phyloP scores from a whole-genome alignment of 2,797 vertebrate genomes.

The Limosa lapponica region DNA sequence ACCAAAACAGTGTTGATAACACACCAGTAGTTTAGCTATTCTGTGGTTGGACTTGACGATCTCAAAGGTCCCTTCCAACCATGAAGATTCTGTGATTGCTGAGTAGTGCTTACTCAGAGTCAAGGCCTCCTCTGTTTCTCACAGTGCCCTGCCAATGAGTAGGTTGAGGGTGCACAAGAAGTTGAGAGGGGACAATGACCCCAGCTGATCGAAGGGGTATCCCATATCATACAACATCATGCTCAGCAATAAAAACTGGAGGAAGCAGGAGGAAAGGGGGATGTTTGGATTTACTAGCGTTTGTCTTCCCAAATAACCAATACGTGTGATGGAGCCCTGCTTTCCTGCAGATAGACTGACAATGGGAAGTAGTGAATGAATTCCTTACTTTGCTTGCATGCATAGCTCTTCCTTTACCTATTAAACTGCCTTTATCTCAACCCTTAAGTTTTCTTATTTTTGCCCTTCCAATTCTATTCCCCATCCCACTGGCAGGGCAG shows the following conservation, averaged over 20 bases:
- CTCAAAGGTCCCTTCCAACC: too few species aligned
- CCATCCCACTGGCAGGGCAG: rapidly evolving
- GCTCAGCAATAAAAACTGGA: rapidly evolving
- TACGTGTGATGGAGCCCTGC: rapidly evolving
- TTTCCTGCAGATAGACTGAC: not conserved
- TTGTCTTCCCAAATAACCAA: not conserved
- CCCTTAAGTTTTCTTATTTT: not conserved
- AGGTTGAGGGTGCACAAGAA: not conserved
- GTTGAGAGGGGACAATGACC: not conserved
- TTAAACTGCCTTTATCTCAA: not conserved
- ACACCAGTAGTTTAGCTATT: rapidly evolving
- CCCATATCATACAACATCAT: too few species aligned
- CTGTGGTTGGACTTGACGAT: too few species aligned
- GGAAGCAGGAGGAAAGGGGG: not conserved
- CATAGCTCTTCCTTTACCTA: not conserved
- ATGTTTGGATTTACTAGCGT: rapidly evolving
- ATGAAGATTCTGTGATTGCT: not conserved
- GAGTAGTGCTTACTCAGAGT: rapidly evolving
- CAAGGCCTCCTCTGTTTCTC: not conserved
- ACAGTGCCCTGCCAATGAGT: rapidly evolving
- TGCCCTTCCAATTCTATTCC: not conserved
- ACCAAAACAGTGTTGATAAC: not conserved
- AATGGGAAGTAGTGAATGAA: not conserved
- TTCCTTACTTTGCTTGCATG: rapidly evolving
- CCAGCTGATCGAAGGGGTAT: not conserved